Evolutionary conservation across 1,140 invertebrate genomes (phyloP).

Genomic region (Pseudomyrmex pallidus): DNA sequence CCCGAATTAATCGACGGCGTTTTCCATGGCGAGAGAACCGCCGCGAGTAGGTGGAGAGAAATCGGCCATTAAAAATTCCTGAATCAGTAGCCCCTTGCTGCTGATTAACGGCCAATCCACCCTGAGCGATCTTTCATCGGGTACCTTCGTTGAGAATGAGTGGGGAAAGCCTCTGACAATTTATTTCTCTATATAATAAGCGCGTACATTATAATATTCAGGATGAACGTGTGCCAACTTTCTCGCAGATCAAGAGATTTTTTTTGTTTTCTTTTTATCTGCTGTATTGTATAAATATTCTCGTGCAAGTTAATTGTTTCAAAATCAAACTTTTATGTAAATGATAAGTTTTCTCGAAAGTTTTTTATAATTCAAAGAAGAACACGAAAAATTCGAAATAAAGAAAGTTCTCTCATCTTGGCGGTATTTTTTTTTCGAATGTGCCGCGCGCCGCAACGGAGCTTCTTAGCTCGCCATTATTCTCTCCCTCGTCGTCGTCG

Average conservation of each 20-base stretch:
- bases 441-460: not conserved
- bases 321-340: not conserved
- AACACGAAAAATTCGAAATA: not conserved
- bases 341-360: too few species aligned
- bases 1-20: conserved; percentile 74
- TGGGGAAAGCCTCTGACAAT: conserved; percentile 58
- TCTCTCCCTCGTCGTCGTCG: conserved; percentile 21
- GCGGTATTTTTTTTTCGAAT: not conserved
- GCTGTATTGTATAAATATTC: not conserved
- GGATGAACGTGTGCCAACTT: conserved; percentile 11
- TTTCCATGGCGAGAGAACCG: conserved; percentile 49
- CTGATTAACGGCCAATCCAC: conserved; percentile 73
- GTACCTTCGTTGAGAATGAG: conserved; percentile 19
- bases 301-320: not conserved
- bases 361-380: not conserved
- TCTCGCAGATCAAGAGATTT: conserved; percentile 8
- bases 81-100: conserved; percentile 69
- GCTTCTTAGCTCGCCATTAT: conserved; percentile 39
- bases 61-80: conserved; percentile 76
- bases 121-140: conserved; percentile 54
- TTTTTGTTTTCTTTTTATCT: not conserved
- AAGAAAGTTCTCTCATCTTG: not conserved
- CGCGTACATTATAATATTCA: conserved; percentile 23
- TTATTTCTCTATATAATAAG: conserved; percentile 62
- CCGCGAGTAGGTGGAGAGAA: not conserved